Evolutionary conservation across 2,888 invertebrate species (phyloP), one percentile per base, ranked within the genome.

Genomic region (Sesia apiformis): DNA sequence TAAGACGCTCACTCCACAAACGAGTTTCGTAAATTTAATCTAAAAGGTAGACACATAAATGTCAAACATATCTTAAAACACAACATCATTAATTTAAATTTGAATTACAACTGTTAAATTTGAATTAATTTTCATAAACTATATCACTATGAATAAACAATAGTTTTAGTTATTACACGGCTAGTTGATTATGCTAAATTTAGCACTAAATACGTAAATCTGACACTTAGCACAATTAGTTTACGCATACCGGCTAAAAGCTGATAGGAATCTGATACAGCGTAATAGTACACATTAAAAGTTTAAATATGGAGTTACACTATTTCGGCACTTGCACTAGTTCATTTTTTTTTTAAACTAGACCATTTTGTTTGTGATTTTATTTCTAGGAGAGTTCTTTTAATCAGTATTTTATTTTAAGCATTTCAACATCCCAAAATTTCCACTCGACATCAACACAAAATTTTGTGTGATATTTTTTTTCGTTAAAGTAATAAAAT

Each of bases 121-220:
- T 46, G 46, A 46, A 46, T 46, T 52, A 52, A 52, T 52, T 40
- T 52, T 52, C 50, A n/a, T 6, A 41, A 39, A 57, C 56, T 60
- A 59, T 56, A 60, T 52, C 58, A 57, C 53, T 55, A 53, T 55
- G 54, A 60, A 59, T 55, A 56, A 52, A 62, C 42, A 61, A 58
- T 59, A 59, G 60, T 52, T 53, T 56, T 38, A 39, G 60, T 56
- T 61, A 54, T 78, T 74, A 65, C 62, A 76, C 64, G 74, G 66
- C 57, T 66, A 66, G 78, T 78, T 78, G 62, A 59, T 41, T 74
- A 73, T 73, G 77, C 69, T 70, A 74, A 76, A 74, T 65, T 68
- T 67, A 8, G 52, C 39, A 40, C 55, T 55, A 43, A 51, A 54
- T 40, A 40, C 39, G 54, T 57, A 65, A 66, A 65, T 59, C 63